These are phyloP conservation scores for Pelodiscus sinensis DNA, from an alignment of 2,113 vertebrate genomes.

Conservation along the genomic window DNA sequence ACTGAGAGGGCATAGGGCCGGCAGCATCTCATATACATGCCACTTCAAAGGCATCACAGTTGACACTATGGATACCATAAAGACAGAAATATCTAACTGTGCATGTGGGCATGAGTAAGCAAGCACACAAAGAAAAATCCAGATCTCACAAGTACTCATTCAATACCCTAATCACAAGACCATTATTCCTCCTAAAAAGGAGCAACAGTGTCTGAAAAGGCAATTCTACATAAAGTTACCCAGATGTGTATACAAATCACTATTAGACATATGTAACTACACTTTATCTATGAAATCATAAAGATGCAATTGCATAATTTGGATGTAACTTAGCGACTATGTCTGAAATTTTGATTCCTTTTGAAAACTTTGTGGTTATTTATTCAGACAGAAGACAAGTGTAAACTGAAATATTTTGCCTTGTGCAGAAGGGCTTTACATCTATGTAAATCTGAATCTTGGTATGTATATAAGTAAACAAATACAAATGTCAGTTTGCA, in stretches of 20 bases:
- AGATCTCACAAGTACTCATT: neutral
- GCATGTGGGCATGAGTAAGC: no score
- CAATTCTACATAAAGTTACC: neutral
- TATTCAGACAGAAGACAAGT: neutral
- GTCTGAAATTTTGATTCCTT: neutral
- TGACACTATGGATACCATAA: no score
- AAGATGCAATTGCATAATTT: neutral
- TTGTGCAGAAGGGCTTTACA: neutral
- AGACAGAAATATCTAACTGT: no score
- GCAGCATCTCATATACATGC: no score
- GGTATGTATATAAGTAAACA: neutral
- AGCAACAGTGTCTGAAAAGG: neutral
- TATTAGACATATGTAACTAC: neutral
- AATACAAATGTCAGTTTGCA: neutral
- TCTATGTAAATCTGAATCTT: neutral
- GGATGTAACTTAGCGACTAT: neutral
- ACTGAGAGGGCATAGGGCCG: no score
- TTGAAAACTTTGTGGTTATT: neutral
- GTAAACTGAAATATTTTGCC: neutral
- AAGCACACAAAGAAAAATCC: neutral
- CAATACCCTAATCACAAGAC: neutral
- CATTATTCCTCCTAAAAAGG: neutral
- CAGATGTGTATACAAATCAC: neutral
- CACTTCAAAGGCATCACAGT: no score
- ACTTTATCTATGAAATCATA: neutral